Percentiles rank a stretch among this genome's conserved stretches.
phyloP scores from a whole-genome alignment of 2,113 vertebrate genomes.

The Stegostoma tigrinum region DNA sequence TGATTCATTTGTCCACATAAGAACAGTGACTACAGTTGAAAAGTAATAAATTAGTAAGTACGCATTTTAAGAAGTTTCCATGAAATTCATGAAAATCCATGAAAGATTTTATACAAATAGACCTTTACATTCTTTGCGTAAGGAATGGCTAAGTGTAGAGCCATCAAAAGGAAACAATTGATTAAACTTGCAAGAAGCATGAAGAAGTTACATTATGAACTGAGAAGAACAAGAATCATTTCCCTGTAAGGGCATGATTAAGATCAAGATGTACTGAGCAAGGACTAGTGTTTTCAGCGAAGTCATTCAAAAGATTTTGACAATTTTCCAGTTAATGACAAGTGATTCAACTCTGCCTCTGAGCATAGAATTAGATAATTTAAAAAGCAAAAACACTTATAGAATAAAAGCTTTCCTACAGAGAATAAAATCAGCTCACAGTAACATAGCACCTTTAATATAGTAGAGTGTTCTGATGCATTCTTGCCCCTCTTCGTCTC shows the following conservation, averaged over 20 bases:
- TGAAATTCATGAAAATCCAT: too few species aligned
- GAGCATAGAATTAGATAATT: neutral
- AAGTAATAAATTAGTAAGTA: neutral
- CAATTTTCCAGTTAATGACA: neutral
- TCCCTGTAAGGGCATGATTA: neutral
- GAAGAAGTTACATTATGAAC: neutral
- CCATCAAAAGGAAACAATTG: neutral
- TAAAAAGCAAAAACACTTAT: neutral
- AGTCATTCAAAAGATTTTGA: neutral
- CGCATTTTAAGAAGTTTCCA: neutral
- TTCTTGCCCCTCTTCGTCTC: neutral
- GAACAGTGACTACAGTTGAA: neutral
- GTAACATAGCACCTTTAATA: neutral
- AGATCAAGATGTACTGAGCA: neutral
- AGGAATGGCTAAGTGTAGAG: neutral
- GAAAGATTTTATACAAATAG: neutral
- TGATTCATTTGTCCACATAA: neutral
- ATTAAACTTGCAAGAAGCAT: neutral
- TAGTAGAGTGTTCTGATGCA: too few species aligned
- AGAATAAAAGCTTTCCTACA: neutral
- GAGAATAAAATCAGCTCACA: neutral
- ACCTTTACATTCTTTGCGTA: neutral
- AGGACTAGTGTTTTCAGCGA: neutral
- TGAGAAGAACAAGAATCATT: conserved; percentile 5
- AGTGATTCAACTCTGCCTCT: neutral